Conservation (phyloP, 2,888 invertebrate species). For the Herminia tarsipennalis region DNA sequence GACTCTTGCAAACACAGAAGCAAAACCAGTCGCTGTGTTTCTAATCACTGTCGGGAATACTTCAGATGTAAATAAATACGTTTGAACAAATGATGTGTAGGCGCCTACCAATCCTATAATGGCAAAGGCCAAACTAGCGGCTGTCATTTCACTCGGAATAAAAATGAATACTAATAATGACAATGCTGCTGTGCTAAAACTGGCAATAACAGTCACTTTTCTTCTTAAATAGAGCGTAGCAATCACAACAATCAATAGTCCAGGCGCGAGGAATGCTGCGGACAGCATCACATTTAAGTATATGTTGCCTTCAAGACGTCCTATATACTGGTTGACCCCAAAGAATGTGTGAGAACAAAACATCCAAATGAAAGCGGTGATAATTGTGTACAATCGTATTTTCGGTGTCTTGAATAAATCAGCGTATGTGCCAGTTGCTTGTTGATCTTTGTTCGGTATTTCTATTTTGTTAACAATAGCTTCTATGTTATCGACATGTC, state of each 20-base stretch:
- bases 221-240: slow-evolving; percentile 64
- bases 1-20: slow-evolving; percentile 88
- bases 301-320: slow-evolving; percentile 90
- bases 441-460: slow-evolving; percentile 43
- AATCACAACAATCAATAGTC: slow-evolving; percentile 60
- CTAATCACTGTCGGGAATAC: slow-evolving; percentile 92
- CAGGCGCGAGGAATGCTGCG: slow-evolving; percentile 70
- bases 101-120: slow-evolving; percentile 91
- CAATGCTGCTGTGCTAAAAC: slow-evolving; percentile 61
- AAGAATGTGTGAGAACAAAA: slow-evolving; percentile 93
- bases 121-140: slow-evolving; percentile 88
- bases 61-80: slow-evolving; percentile 91
- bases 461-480: slow-evolving; percentile 65
- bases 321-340: slow-evolving; percentile 92
- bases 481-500: slow-evolving; percentile 64
- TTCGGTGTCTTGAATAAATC: slow-evolving; percentile 89
- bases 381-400: slow-evolving; percentile 88
- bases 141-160: slow-evolving; percentile 56
- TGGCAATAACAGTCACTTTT: slow-evolving; percentile 60
- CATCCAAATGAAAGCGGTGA: slow-evolving; percentile 90
- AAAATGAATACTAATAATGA: slow-evolving; percentile 69
- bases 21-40: slow-evolving; percentile 91
- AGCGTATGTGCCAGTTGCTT: slow-evolving; percentile 54
- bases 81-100: slow-evolving; percentile 87
- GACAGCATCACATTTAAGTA: slow-evolving; percentile 93